Percentiles rank a stretch among this genome's conserved stretches.
phyloP scores from a whole-genome alignment of 2,888 invertebrate genomes.

The Agrotis clavis region DNA sequence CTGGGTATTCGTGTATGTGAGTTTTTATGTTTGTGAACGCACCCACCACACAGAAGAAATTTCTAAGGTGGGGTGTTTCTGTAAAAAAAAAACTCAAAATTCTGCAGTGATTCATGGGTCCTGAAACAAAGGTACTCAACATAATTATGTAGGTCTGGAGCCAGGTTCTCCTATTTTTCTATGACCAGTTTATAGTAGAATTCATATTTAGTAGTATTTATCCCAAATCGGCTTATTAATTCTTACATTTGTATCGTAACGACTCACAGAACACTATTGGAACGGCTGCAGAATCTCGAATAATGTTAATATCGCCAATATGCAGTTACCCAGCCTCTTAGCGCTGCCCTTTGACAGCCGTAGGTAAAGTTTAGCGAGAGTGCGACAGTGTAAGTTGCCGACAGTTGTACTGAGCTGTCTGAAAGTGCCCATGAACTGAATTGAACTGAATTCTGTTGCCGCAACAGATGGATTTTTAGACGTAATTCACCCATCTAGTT shows the following conservation, averaged over 20 bases:
- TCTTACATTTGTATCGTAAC: constrained; percentile 5
- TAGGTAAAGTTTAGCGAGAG: constrained; percentile 49
- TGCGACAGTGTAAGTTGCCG: constrained; percentile 47
- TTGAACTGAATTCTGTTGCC: constrained; percentile 28
- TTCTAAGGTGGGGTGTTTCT: too few relatives aligned
- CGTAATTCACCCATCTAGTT: constrained; percentile 28
- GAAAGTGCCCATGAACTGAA: constrained; percentile 33
- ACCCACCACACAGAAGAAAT: too few relatives aligned
- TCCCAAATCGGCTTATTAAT: too few relatives aligned
- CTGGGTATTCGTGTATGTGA: too few relatives aligned
- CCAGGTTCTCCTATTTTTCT: too few relatives aligned
- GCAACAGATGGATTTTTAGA: constrained; percentile 22
- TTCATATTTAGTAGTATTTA: too few relatives aligned
- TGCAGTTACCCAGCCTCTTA: constrained; percentile 27
- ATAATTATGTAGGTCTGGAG: too few relatives aligned
- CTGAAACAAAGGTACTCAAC: too few relatives aligned
- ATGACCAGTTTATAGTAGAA: too few relatives aligned
- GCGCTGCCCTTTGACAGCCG: constrained; percentile 50
- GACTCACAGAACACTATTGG: background rate
- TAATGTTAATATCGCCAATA: constrained; percentile 24
- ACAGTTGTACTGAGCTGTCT: constrained; percentile 44
- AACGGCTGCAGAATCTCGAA: constrained; percentile 5
- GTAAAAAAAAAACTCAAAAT: too few relatives aligned
- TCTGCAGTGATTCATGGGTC: too few relatives aligned
- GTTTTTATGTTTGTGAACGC: too few relatives aligned